Evolutionary conservation across 2,888 invertebrate genomes (phyloP), one percentile per base, ranked within the genome.

Genomic region (Dicycla oo): DNA sequence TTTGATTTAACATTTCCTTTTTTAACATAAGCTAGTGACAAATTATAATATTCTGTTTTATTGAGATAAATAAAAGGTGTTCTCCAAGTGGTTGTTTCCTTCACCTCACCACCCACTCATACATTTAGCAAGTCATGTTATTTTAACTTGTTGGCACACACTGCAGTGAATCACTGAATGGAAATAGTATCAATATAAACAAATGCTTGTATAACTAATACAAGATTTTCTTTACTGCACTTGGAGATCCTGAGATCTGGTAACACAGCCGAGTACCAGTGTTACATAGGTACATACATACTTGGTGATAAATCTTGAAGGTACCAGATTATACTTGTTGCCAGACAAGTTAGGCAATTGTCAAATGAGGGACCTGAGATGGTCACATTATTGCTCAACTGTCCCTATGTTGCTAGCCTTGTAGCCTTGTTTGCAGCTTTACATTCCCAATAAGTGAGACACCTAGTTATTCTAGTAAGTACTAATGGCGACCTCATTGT

Each of bases 1-100:
- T 91, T 91, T 91, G 83, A 90, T 91, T 85, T 93, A 88, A 90
- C 87, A 91, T 90, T 91, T 89, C 88, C 88, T 82, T 90, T 92
- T 93, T 93, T 94, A 93, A 94, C 92, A 86, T 94, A 94, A 94
- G 92, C 93, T 95, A 95, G 94, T 94, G 92, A 91, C 92, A 94
- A 94, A 94, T 94, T 95, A 94, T 94, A 94, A 94, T 92, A 94
- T 94, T 94, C 94, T 94, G 95, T 95, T 96, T 95, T 95, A 94
- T 91, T 93, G 92, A 94, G 91, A 94, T 91, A 91, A 93, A 95
- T 94, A 94, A 95, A 95, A 93, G 90, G 91, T 93, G 93, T 95
- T 94, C 95, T 93, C 93, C 89, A 89, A 90, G 89, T 85, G 89
- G 86, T 91, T 93, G 91, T 93, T 94, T 93, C 83, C 84, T 91